Conservation (phyloP, 1,140 invertebrate genomes). For the Drosophila virilis region DNA sequence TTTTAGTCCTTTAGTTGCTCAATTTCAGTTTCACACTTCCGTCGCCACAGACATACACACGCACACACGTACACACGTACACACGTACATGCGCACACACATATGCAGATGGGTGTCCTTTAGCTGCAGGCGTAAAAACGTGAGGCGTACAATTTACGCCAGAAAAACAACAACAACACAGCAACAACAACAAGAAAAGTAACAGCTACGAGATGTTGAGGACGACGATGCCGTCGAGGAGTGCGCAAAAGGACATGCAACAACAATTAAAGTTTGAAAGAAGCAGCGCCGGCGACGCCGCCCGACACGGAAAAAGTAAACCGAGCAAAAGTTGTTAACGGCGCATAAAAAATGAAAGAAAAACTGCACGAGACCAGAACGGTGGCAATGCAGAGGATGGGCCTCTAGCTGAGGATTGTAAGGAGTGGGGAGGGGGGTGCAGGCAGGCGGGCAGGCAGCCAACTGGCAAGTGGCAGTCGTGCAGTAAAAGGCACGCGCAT, state of each 20-base stretch:
- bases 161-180: constrained; percentile 58
- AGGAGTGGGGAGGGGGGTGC: constrained; percentile 1
- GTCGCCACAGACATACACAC: constrained; percentile 50
- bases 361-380: constrained; percentile 40
- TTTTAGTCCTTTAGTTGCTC: constrained; percentile 84
- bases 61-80: constrained; percentile 27
- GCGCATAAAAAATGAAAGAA: constrained; percentile 80
- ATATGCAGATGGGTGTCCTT: constrained; percentile 63
- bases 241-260: constrained; percentile 76
- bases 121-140: constrained; percentile 79
- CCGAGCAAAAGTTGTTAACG: constrained; percentile 83
- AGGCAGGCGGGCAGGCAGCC: constrained; percentile 7
- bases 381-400: constrained; percentile 10
- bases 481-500: constrained; percentile 80
- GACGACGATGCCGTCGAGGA: constrained; percentile 28
- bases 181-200: constrained; percentile 30
- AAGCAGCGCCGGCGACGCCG: constrained; percentile 64
- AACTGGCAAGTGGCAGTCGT: constrained; percentile 69
- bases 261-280: constrained; percentile 83
- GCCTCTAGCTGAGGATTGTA: constrained; percentile 21
- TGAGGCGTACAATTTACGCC: constrained; percentile 79
- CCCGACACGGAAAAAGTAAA: constrained; percentile 80
- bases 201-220: constrained; percentile 37
- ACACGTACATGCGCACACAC: constrained; percentile 35
- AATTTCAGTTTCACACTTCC: constrained; percentile 84